These are phyloP conservation scores for Crioceris asparagi DNA, from an alignment of 2,888 invertebrate genomes.

Conservation along the genomic window DNA sequence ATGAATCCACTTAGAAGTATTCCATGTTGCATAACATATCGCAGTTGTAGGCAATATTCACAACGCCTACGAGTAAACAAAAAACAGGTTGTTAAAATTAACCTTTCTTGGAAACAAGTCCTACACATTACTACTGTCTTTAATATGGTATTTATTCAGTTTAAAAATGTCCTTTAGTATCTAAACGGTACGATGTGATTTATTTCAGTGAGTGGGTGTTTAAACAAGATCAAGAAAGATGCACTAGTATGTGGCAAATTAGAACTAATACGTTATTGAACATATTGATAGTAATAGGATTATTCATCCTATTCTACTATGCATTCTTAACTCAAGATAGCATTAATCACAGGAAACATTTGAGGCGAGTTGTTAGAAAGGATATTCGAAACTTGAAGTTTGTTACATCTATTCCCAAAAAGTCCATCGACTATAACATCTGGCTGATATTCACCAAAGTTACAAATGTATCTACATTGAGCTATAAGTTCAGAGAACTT, in stretches of 20 bases:
- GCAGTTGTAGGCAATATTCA: no score
- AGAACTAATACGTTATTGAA: slow-evolving; percentile 20
- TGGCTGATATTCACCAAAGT: slow-evolving; percentile 52
- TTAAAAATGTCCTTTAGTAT: no score
- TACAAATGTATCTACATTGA: slow-evolving; percentile 41
- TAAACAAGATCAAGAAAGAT: no score
- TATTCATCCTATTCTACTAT: slow-evolving; percentile 21
- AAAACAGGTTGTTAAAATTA: no score
- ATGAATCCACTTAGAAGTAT: no score
- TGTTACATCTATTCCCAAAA: slow-evolving; percentile 10
- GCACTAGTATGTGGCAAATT: slow-evolving; percentile 20
- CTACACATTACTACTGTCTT: no score
- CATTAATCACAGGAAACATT: slow-evolving; percentile 12
- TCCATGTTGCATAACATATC: no score
- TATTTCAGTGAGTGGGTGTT: no score
- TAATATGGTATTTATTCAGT: no score
- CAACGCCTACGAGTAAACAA: no score
- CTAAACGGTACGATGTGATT: no score
- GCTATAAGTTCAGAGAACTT: slow-evolving; percentile 42
- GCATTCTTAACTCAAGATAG: slow-evolving; percentile 17
- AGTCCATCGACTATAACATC: slow-evolving; percentile 36
- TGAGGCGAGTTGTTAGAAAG: slow-evolving; percentile 12
- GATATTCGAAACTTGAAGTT: slow-evolving; percentile 10
- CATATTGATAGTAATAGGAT: slow-evolving; percentile 20
- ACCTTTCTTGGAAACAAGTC: no score